Conservation (phyloP, 2,797 vertebrate species). For the Mormyrops attenuatus region DNA sequence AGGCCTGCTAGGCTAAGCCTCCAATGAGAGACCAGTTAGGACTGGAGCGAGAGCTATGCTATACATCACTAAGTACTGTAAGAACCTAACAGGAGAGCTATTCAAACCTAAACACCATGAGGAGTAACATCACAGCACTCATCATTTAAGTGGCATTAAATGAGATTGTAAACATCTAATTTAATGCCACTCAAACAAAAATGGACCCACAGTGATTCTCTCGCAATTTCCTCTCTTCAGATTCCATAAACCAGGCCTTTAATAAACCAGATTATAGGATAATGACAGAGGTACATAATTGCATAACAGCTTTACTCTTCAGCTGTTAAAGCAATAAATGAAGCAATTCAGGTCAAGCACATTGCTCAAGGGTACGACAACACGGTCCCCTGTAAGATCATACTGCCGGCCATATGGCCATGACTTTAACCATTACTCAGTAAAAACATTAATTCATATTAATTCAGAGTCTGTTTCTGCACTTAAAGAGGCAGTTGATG, state of each 20-base stretch:
- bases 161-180: slow-evolving; percentile 2
- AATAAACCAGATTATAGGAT: slow-evolving; percentile 11
- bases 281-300: slow-evolving; percentile 6
- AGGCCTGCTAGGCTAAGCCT: background rate
- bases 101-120: background rate
- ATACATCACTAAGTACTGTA: background rate
- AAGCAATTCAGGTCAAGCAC: slow-evolving; percentile 38
- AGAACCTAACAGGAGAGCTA: background rate
- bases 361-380: background rate
- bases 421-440: background rate
- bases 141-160: background rate
- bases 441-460: background rate
- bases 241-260: slow-evolving; percentile 5
- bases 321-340: slow-evolving; percentile 40
- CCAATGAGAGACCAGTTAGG: background rate
- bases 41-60: background rate
- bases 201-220: slow-evolving; percentile 1
- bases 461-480: background rate
- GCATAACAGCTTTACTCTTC: background rate
- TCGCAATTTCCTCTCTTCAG: background rate
- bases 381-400: slow-evolving; percentile 39
- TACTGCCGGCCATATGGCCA: background rate
- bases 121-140: background rate
- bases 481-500: background rate
- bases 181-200: background rate